Evolutionary conservation across 2,113 vertebrate species (phyloP).

Genomic region (Plectropomus leopardus): DNA sequence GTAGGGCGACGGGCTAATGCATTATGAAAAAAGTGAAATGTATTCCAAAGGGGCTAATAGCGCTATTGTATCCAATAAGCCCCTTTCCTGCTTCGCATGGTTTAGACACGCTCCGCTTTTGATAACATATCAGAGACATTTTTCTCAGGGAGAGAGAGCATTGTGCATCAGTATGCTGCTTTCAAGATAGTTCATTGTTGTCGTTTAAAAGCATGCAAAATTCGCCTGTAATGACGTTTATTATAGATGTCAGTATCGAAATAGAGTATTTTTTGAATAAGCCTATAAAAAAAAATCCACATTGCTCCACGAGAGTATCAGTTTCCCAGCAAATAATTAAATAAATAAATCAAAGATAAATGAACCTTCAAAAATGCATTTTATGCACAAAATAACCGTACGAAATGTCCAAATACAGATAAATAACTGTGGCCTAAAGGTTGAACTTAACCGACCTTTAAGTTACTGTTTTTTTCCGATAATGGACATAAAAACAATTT

Average conservation of each 20-base stretch:
- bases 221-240: neutral
- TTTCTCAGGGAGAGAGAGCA: conserved; percentile 2
- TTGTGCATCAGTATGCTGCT: neutral
- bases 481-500: neutral
- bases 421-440: neutral
- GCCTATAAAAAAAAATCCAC: no score
- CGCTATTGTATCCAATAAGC: conserved; percentile 70
- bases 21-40: conserved; percentile 80
- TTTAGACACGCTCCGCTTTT: conserved; percentile 58
- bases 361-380: neutral
- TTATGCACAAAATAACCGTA: neutral
- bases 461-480: neutral
- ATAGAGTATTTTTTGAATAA: no score
- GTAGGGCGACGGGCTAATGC: conserved; percentile 76
- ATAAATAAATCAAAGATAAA: neutral
- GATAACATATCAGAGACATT: conserved; percentile 54
- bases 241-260: neutral
- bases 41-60: conserved; percentile 75
- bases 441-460: neutral
- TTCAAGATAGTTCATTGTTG: neutral
- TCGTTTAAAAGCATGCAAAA: no score
- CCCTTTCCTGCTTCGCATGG: conserved; percentile 45
- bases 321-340: neutral
- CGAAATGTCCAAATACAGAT: neutral
- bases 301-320: neutral